Base-by-base conservation (phyloP, 2,113 vertebrate species). In the Dissostichus mawsoni region DNA sequence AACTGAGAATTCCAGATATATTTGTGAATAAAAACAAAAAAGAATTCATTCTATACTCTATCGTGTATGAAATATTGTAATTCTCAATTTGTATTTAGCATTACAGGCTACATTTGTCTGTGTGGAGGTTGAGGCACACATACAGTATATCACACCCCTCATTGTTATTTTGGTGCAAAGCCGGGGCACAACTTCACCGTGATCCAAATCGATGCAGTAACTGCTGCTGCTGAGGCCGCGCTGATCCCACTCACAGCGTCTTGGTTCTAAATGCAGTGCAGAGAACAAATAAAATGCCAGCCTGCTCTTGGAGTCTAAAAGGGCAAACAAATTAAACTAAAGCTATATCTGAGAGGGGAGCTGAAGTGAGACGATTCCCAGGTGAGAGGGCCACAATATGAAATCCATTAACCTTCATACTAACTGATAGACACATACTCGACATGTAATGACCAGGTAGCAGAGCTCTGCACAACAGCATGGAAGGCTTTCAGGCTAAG, bases 211-310 rank as follows among this genome's bases (percentile, higher is more conserved):
- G 80, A 47, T 76, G 78, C 62, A 53, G 48, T 81, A 61, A 69
- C 59, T 63, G 69, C 59, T 45, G 53, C 65, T 61, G 70, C 67
- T 66, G 55, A 74, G 65, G 63, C 57, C n/a, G 45, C 53, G 75
- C 61, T 61, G 58, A 72, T 84, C 77, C 76, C 81, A 73, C 67
- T 79, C 58, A 25, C n/a, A 36, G n/a, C 55, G 59, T 64, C 73
- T 58, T 17, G 63, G 84, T 23, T 83, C 61, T 77, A 52, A 78
- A 85, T 51, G 77, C 69, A n/a, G 80, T 2, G 53, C 73, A 74
- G 81, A 69, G 78, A 76, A 75, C 74, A 80, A 76, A 87, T 77
- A 76, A 81, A 79, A 77, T 55, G 23, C 53, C 61, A 14, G 58
- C 16, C 51, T 68, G 44, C 74, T 84, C 68, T 29, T 76, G 50